These are phyloP conservation scores for Pungitius pungitius DNA, from an alignment of 2,113 vertebrate species.

Conservation along the genomic window DNA sequence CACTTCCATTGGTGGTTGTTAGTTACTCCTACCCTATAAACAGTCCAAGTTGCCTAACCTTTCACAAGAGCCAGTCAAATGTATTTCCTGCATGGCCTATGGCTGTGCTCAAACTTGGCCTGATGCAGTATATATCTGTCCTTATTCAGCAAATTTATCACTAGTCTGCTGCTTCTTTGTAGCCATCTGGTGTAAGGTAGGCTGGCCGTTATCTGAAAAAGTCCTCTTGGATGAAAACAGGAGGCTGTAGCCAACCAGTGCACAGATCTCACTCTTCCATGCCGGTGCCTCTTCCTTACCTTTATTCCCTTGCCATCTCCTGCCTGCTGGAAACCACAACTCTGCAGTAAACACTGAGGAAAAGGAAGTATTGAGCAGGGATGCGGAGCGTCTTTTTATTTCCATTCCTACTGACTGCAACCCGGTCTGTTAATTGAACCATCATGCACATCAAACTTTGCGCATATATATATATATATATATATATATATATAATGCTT, in stretches of 20 bases:
- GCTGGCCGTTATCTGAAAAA: conserved; percentile 30
- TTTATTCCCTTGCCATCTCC: conserved; percentile 50
- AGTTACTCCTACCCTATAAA: neutral
- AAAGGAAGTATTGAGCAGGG: neutral
- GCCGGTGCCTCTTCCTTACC: conserved; percentile 45
- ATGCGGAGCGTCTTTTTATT: conserved; percentile 4
- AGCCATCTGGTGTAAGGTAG: conserved; percentile 62
- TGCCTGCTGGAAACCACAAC: conserved; percentile 39
- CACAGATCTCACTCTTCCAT: conserved; percentile 54
- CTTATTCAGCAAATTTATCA: conserved; percentile 47
- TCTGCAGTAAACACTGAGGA: conserved; percentile 26
- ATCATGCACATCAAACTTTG: neutral
- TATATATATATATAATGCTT: no score
- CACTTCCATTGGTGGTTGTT: neutral
- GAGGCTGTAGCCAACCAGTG: conserved; percentile 48
- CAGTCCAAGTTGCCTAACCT: neutral
- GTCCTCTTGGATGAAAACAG: conserved; percentile 45
- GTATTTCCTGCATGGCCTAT: neutral
- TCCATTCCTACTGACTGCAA: neutral
- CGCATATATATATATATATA: no score
- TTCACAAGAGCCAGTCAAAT: neutral
- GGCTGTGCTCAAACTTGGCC: conserved; percentile 12
- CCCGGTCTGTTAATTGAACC: neutral
- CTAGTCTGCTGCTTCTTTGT: conserved; percentile 52
- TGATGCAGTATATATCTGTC: conserved; percentile 15